Base-by-base conservation (phyloP, 2,888 invertebrate species). In the Hesperia comma region DNA sequence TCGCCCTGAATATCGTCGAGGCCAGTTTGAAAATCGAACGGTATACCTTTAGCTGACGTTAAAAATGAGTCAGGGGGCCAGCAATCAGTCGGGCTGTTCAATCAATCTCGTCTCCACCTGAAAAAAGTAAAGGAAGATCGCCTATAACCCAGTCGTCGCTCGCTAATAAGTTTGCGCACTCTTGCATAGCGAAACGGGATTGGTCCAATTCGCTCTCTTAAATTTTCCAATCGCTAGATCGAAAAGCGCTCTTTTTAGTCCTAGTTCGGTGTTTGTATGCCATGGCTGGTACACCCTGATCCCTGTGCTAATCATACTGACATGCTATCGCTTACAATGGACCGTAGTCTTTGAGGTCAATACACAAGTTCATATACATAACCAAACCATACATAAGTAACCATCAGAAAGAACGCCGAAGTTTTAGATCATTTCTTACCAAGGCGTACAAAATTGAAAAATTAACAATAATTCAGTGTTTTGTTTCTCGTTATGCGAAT, bases 81-180 rank as follows among this genome's bases (percentile, higher is more conserved):
- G 77, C 80, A 79, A 79, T 81, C 87, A 87, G 86, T 85, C 71
- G 70, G 68, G 62, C 82, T 58, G 78, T 83, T 84, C 90, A 88
- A 89, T 90, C 90, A 90, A 87, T 86, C 87, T 79, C 75, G 77
- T 78, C 75, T 77, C 76, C 79, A 79, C 84, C 83, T 85, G 85
- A 79, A 91, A 90, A 90, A 88, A 89, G 88, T 84, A 87, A 88
- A 88, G 84, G 78, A 87, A 83, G 78, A 79, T 79, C 77, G 72
- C 75, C 76, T 78, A 82, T 83, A 81, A 79, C 82, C 79, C 77
- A 76, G 77, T 77, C 77, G 71, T 75, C 74, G 77, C 79, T 77
- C 79, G 87, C 87, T 89, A 89, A 90, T 89, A 88, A 90, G 88
- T 89, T 88, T 89, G 89, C 85, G 83, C 91, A 81, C 88, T 90